Evolutionary conservation across 2,888 invertebrate species (phyloP).

Genomic region (Lutraria lutraria): DNA sequence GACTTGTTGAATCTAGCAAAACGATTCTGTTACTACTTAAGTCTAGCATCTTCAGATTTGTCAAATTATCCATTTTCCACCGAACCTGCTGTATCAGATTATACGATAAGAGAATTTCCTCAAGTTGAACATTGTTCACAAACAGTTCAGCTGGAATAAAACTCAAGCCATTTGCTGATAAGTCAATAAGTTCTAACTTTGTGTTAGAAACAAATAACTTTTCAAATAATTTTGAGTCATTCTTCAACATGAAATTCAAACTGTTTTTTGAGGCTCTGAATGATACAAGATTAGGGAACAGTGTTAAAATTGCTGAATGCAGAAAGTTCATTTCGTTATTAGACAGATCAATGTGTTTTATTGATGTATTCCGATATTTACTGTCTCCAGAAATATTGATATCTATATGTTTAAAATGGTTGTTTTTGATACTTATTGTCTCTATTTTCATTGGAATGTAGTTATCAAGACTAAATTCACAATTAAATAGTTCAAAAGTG

Average conservation of each 20-base stretch:
- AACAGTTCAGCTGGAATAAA: conserved; percentile 6
- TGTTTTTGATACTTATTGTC: background rate
- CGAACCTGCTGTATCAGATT: conserved; percentile 23
- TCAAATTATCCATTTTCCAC: conserved; percentile 15
- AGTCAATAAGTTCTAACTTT: conserved; percentile 12
- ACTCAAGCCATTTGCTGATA: conserved; percentile 11
- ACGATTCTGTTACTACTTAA: background rate
- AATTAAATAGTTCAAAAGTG: background rate
- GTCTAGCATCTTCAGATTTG: conserved; percentile 11
- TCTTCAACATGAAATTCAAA: conserved; percentile 5
- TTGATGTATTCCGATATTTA: background rate
- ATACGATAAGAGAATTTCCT: conserved; percentile 19
- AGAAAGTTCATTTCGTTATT: conserved; percentile 28
- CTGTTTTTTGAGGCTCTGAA: conserved; percentile 4
- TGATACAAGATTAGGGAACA: background rate
- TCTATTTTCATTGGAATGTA: background rate
- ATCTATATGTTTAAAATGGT: conserved; percentile 10
- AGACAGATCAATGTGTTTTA: background rate
- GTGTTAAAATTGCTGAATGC: background rate
- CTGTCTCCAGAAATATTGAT: background rate
- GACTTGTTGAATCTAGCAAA: background rate
- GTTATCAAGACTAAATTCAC: background rate
- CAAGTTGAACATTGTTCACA: background rate
- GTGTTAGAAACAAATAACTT: background rate
- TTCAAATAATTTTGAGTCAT: conserved; percentile 22